Base-by-base conservation (phyloP, 2,888 invertebrate species). In the Agapetus fuscipes region DNA sequence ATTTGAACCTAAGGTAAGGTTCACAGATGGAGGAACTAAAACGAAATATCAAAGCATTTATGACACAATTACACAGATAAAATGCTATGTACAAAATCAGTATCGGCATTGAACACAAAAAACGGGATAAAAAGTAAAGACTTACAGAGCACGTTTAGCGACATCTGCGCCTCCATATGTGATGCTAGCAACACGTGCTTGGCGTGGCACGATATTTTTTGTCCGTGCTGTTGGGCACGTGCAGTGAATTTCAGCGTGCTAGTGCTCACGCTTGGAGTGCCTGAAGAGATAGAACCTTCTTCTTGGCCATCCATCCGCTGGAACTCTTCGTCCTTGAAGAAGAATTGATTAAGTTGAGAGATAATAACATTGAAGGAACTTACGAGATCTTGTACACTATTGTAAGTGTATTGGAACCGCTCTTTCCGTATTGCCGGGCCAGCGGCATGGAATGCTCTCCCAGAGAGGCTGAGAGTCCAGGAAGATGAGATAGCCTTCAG, bases 111-210 rank as follows among this genome's bases (percentile, higher is more conserved):
- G 14, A 50, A 45, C n/a, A 53, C 52, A 12, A 53, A 52, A 14
- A 51, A 41, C 9, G 30, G 30, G 32, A 24, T 6, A n/a, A 12
- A 28, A 28, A 7, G 29, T 7, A 12, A 9, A 9, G 7, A 75
- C 83, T 69, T 48, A 70, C 70, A 67, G 57, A 78, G 76, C 61
- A 84, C 71, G 53, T 82, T 80, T 48, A 83, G 72, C 50, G 78
- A 77, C 39, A 83, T 74, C 41, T 74, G 71, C 38, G 78, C 74
- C 28, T 77, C 69, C 45, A 78, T 60, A 0, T 83, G 81, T 3
- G 76, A 74, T 14, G 80, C 79, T 45, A 80, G 61, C 32, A 75
- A 71, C 30, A 80, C 82, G 56, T 83, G 83, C 53, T 77, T 76
- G 4, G 81, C 83, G 48, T 80, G 77, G 54, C 84, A 84, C 9